These are phyloP conservation scores for Columbina picui DNA, from an alignment of 2,113 vertebrate species.

Conservation along the genomic window DNA sequence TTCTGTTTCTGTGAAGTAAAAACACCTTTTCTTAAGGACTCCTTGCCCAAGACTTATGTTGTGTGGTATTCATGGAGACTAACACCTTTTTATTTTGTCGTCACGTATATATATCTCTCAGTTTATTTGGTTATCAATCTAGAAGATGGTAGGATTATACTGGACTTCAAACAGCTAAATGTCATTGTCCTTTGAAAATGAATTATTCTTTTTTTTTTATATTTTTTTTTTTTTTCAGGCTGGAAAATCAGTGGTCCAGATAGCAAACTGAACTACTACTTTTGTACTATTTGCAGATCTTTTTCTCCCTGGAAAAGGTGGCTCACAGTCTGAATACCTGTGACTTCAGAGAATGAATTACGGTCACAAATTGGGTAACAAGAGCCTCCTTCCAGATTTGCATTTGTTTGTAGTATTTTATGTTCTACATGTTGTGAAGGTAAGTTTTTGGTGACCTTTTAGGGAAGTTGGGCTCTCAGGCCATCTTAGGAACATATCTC, in stretches of 20 bases:
- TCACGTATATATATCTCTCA: neutral
- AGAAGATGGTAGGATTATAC: neutral
- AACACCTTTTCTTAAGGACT: neutral
- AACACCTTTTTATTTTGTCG: neutral
- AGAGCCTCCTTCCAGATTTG: neutral
- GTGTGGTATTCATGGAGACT: neutral
- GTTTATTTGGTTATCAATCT: neutral
- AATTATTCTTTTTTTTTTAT: neutral
- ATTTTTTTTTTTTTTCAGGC: neutral
- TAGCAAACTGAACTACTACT: neutral
- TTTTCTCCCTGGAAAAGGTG: neutral
- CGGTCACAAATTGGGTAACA: neutral
- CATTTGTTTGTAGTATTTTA: neutral
- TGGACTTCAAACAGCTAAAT: neutral
- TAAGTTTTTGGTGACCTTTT: neutral
- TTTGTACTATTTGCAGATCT: neutral
- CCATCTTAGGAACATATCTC: neutral
- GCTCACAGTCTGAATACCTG: neutral
- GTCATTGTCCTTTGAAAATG: neutral
- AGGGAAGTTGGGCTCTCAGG: neutral
- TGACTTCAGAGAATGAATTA: neutral
- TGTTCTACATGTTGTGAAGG: fast-evolving
- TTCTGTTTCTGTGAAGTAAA: neutral
- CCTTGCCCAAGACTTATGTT: neutral
- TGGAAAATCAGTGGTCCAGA: neutral